Evolutionary conservation across 2,888 invertebrate species (phyloP), one percentile per base, ranked within the genome.

Genomic region (Epistrophe eligans): DNA sequence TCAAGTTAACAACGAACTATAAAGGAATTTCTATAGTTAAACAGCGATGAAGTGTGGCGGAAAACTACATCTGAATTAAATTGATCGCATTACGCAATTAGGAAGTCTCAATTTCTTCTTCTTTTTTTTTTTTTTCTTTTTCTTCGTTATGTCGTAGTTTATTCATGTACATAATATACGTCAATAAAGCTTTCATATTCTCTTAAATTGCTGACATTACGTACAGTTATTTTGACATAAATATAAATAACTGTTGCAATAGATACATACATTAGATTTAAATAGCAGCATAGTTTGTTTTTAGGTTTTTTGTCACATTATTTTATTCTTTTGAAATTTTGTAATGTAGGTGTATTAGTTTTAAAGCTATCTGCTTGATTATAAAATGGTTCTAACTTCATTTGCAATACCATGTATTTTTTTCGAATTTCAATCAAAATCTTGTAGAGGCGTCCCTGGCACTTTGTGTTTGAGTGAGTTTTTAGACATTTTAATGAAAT

Each of bases 71-170:
- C 24, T 84, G 81, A 64, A 74, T 73, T 82, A 81, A 85, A 81
- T 81, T 85, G 84, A 85, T 81, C 77, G 77, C 55, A 80, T 85
- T 82, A 85, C 82, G 71, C 82, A 85, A 85, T 85, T 77, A 85
- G 85, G 85, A 85, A 85, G 85, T 85, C 82, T 85, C 77, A 85
- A 85, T 85, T 82, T 85, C 67, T 66, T 19, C 57, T 57, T 24
- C 24, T 24, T 24, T 2, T 35, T 35, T 17, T 35, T 17, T 64
- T 4, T 17, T 38, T 66, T 45, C 40, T 77, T 55, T 3, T 13
- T 45, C 35, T 35, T 35, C 9, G 7, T 45, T 3, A 62, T 35
- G 55, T 79, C 50, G 66, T 66, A 17, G 9, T 48, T 17, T 17
- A 48, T 48, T 48, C 6, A 10, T 9, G 17, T 17, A 9, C n/a